Evolutionary conservation across 2,797 vertebrate species (phyloP).

Genomic region (Aldrovandia affinis): DNA sequence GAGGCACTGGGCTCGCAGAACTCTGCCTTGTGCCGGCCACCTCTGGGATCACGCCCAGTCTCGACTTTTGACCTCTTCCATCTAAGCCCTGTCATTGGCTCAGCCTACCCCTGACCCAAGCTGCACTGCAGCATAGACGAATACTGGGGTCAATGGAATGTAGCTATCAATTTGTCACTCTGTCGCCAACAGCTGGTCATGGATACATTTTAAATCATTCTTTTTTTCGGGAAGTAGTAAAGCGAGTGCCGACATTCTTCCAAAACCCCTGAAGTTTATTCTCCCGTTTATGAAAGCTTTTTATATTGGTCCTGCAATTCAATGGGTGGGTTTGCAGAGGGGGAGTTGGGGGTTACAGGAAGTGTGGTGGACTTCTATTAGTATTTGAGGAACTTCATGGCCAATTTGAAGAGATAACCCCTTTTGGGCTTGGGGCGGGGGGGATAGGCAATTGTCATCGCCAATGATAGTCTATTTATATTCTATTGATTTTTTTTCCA

Average conservation of each 20-base stretch:
- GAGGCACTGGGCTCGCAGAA: constrained; percentile 57
- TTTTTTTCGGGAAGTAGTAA: too few species aligned
- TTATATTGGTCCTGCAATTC: not conserved
- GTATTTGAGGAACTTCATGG: too few species aligned
- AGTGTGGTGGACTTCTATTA: not conserved
- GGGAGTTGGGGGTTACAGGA: not conserved
- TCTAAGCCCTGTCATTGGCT: constrained; percentile 56
- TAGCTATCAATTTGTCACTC: constrained; percentile 50
- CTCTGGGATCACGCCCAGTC: constrained; percentile 52
- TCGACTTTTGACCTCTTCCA: constrained; percentile 61
- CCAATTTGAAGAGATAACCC: not conserved
- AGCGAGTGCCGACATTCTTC: not conserved
- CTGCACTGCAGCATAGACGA: constrained; percentile 26
- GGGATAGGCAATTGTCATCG: not conserved
- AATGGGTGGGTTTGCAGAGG: not conserved
- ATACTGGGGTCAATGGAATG: constrained; percentile 56
- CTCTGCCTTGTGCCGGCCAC: constrained; percentile 59
- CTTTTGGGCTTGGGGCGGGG: not conserved
- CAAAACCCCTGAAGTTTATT: not conserved
- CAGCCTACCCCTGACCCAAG: constrained; percentile 46
- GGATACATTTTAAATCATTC: too few species aligned
- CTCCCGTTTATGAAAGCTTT: not conserved
- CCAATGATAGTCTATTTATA: not conserved
- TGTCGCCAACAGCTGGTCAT: constrained; percentile 30
- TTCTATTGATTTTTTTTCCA: constrained; percentile 18